phyloP scores from a whole-genome alignment of 2,888 invertebrate species.

The Agrotis puta region DNA sequence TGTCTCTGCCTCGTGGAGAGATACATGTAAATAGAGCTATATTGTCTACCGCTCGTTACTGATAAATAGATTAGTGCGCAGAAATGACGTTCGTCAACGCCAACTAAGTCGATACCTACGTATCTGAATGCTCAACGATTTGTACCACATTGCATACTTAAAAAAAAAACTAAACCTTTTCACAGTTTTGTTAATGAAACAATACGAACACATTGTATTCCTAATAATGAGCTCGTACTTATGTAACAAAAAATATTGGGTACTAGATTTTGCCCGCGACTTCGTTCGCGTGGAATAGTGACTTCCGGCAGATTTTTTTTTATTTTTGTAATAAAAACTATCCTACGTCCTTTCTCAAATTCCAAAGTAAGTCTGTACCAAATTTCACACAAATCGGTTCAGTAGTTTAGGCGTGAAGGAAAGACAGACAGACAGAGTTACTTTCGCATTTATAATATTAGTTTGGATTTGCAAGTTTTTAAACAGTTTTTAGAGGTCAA shows the following conservation, averaged over 20 bases:
- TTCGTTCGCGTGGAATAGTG: too few species aligned
- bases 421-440: too few species aligned
- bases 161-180: background rate
- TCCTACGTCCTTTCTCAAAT: too few species aligned
- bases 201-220: background rate
- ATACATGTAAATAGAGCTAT: conserved; percentile 54
- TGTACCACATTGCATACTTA: background rate
- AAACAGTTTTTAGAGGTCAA: background rate
- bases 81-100: conserved; percentile 57
- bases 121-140: conserved; percentile 11
- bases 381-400: too few species aligned
- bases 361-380: too few species aligned
- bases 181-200: background rate
- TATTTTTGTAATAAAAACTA: too few species aligned
- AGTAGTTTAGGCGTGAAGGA: too few species aligned
- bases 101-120: conserved; percentile 34
- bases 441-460: too few species aligned
- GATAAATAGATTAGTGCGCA: conserved; percentile 70
- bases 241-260: too few species aligned
- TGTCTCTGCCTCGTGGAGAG: conserved; percentile 68
- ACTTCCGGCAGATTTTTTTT: too few species aligned
- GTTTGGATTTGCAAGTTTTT: background rate
- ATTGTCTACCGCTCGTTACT: conserved; percentile 53
- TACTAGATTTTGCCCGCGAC: too few species aligned
- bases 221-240: too few species aligned